Evolutionary conservation across 2,113 vertebrate species (phyloP), one percentile per base, ranked within the genome.

Genomic region (Peucedramus taeniatus): DNA sequence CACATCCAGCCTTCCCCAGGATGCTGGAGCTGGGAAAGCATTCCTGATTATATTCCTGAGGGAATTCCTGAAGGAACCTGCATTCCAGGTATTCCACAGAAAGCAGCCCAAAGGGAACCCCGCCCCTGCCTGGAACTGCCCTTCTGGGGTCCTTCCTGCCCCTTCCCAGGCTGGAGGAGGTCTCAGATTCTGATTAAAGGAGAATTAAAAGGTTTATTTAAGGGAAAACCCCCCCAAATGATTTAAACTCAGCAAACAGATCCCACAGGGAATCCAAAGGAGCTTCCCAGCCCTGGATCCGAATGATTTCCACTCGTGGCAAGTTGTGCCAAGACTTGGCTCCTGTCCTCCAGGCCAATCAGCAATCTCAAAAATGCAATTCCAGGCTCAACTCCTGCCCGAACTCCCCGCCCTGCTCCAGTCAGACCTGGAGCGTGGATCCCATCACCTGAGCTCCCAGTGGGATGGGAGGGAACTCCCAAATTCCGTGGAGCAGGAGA

Each of bases 311-410:
- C 15, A 13, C 18, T 47, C 7, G 7, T 3, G 31, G 51, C 10
- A 20, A 10, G 26, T 14, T 24, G 15, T 27, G 72, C 44, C 42
- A 87, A 49, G 10, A 2, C 35, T 65, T 30, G 6, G 22, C 37
- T 16, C 4, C 27, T 1, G 0, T 26, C 77, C 63, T 63, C 77
- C 47, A 44, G 65, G 51, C 12, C 0, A 1, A 16, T 11, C 56
- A 49, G 68, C 26, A 35, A 24, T 21, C 37, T 44, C n/a, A 44
- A 31, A 50, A 8, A 11, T 78, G 63, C 45, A 35, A 53, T 60
- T 66, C 70, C 49, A 60, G 51, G 5, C 7, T n/a, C 2, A 1
- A 7, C 19, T 54, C 66, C 84, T 77, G 40, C 33, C 63, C 16
- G 3, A 9, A 27, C 2, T 37, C 33, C 10, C 66, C 4, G 28